These are phyloP conservation scores for Melanaphis sacchari DNA, from an alignment of 1,140 invertebrate species.

Conservation along the genomic window DNA sequence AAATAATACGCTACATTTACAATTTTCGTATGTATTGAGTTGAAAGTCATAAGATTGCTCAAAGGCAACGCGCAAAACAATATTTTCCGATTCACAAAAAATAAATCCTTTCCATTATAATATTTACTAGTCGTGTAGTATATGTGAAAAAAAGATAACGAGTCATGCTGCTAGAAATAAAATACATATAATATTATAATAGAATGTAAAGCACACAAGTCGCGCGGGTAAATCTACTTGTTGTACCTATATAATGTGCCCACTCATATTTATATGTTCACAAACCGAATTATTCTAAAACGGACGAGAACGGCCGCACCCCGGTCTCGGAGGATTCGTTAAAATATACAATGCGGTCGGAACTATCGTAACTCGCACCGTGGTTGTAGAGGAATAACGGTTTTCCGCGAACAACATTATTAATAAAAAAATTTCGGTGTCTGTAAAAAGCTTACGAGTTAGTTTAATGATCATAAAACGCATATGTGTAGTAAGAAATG, in stretches of 20 bases:
- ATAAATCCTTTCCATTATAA: background rate
- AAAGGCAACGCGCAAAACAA: background rate
- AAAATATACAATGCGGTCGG: background rate
- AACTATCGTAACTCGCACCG: too few species aligned
- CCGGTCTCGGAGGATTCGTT: background rate
- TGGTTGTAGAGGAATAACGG: too few species aligned
- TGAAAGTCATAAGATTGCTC: background rate
- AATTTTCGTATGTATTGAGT: background rate
- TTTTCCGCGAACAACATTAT: too few species aligned
- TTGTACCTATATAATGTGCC: background rate
- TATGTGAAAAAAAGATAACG: background rate
- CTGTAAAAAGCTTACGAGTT: too few species aligned
- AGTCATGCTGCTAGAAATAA: background rate
- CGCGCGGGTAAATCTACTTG: background rate
- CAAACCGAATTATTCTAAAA: background rate
- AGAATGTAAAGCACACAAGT: background rate
- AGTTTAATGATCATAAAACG: too few species aligned
- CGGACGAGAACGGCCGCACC: too few species aligned
- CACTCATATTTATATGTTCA: background rate
- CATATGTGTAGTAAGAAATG: background rate
- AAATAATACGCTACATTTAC: background rate
- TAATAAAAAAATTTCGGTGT: too few species aligned
- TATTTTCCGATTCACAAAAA: background rate
- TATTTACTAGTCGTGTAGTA: background rate
- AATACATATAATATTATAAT: background rate